Percentiles rank a stretch among this genome's conserved stretches.
These are phyloP conservation scores for Cochlearius cochlearius DNA, from an alignment of 2,113 vertebrate genomes.

Conservation along the genomic window DNA sequence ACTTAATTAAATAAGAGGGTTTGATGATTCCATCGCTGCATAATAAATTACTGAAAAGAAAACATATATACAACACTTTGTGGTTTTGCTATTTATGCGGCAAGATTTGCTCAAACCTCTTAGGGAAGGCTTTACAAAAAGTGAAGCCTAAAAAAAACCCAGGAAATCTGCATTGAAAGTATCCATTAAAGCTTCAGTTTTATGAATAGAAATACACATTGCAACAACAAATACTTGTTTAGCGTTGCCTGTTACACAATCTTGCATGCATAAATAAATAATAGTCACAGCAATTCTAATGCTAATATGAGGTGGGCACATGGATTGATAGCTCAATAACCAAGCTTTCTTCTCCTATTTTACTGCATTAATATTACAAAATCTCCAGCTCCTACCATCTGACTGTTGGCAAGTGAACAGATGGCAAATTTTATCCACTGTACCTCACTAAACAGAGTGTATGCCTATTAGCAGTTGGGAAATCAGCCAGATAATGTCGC, in stretches of 20 bases:
- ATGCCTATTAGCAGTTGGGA: constrained; percentile 15
- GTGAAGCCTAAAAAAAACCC: neutral
- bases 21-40: neutral
- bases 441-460: neutral
- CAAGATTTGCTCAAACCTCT: neutral
- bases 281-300: neutral
- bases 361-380: constrained; percentile 9
- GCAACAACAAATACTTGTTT: neutral
- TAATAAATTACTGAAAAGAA: neutral
- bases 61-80: neutral
- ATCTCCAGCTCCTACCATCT: neutral
- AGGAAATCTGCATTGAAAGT: neutral
- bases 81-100: neutral
- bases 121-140: neutral
- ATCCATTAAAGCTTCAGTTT: neutral
- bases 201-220: neutral
- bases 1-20: neutral
- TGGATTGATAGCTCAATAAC: neutral
- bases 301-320: neutral
- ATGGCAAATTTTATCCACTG: constrained; percentile 32
- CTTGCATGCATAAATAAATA: neutral
- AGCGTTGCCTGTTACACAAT: neutral
- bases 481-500: neutral
- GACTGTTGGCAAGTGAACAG: constrained; percentile 27
- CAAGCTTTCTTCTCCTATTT: neutral